Base-by-base conservation (phyloP, 2,113 vertebrate species). In the Upupa epops region DNA sequence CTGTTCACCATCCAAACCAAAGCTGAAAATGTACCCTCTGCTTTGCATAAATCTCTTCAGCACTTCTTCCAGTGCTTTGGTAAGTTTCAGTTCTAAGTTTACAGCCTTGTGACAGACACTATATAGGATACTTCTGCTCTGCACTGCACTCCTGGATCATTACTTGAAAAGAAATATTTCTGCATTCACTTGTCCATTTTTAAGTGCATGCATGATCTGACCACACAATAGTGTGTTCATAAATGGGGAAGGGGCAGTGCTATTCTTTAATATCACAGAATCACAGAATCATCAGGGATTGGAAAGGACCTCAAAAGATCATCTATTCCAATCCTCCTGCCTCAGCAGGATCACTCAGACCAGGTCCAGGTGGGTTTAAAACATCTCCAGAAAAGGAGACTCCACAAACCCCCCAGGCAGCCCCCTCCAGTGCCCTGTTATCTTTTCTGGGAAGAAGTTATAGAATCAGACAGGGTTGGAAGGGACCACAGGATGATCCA, bases 1-100 rank as follows among this genome's bases (percentile, higher is more conserved):
- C 93, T 93, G 93, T 94, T 95, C 89, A 87, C 55, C 46, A 85
- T 92, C 88, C 75, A 94, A 91, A 94, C 60, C 71, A 83, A 94
- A 91, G 46, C 77, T 83, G 85, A 87, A 92, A 82, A 95, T 83
- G 71, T 82, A 63, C 94, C 85, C 72, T 89, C 59, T 85, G 60
- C 42, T 95, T 92, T 93, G 71, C 68, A 89, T 92, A 70, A 85
- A 91, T 96, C 68, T 91, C 37, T 92, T 69, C 68, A 76, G 42
- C 68, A 55, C 17, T 93, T 87, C 74, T 84, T 87, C 74, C 64
- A 63, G 31, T 54, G 56, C 66, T 93, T 82, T 83, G 76, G 73
- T 80, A 87, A 46, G 55, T 89, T 87, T 69, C n/a, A 70, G 28
- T 91, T 92, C 87, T 76, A 82, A 76, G 20, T 89, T 93, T 54